Evolutionary conservation across 2,113 vertebrate species (phyloP), one percentile per base, ranked within the genome.

Genomic region (Bubo bubo): DNA sequence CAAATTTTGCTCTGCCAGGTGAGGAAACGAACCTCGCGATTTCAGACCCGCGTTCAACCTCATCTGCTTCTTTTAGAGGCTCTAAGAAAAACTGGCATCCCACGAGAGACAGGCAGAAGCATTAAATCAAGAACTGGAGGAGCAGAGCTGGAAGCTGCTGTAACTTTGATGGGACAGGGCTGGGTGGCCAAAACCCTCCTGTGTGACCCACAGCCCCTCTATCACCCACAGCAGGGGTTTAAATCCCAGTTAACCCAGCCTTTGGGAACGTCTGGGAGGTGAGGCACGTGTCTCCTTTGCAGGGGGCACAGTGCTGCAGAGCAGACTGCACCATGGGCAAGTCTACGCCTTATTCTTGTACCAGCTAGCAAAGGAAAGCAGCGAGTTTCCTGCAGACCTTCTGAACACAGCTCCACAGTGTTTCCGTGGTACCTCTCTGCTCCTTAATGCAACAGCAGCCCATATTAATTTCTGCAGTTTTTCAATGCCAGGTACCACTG

Each of bases 41-140:
- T 81, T 88, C 82, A 75, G 67, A 79, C 7, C 12, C 24, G 34
- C 1, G 1, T 19, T 14, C 66, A 82, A 27, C 45, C 34, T 52
- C 60, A 34, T 18, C 77, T 67, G 56, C 43, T 66, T 30, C 22
- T 12, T 75, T 49, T 21, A 45, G 32, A 41, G 52, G 24, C 34
- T 34, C 13, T 23, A 28, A 28, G 45, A 41, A 39, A 62, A 74
- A 50, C 39, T 39, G 70, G 21, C 4, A 60, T 18, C 21, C 43
- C 3, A 0, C 0, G 0, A 32, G 30, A 77, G 60, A 50, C 35
- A 62, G 63, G 60, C 55, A 74, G 52, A 70, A 41, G n/a, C 15
- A 17, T 43, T 45, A 34, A 60, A 68, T 37, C 5, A n/a, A 67
- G 67, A 37, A 53, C 60, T 1, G 1, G 55, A 82, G 27, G 14